phyloP scores from a whole-genome alignment of 2,888 invertebrate genomes.

The Cataglyphis cursor region DNA sequence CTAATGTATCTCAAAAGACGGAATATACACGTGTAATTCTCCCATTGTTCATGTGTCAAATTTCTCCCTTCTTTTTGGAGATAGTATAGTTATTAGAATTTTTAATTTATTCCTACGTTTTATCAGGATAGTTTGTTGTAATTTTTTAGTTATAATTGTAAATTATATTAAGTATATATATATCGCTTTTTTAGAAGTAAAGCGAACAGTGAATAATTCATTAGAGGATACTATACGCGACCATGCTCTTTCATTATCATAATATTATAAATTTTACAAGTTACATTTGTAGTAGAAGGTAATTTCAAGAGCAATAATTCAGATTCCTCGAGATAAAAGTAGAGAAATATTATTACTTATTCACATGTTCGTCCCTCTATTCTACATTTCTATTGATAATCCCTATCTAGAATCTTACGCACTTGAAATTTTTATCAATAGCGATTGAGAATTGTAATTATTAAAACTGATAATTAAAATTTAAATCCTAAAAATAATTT shows the following conservation, averaged over 20 bases:
- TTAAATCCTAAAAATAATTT: background rate
- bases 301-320: constrained; percentile 5
- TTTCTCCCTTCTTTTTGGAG: background rate
- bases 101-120: background rate
- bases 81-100: background rate
- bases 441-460: background rate
- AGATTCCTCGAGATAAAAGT: background rate
- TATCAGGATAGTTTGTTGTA: background rate
- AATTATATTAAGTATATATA: constrained; percentile 4
- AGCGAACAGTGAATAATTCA: constrained; percentile 31
- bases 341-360: constrained; percentile 1
- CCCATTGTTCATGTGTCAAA: background rate
- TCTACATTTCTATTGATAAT: background rate
- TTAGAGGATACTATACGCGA: background rate
- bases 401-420: background rate
- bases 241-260: constrained; percentile 14
- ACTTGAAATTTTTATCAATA: background rate
- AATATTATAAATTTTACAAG: constrained; percentile 10
- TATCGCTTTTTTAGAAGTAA: constrained; percentile 1
- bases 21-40: background rate
- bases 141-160: constrained; percentile 12
- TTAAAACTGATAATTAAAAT: background rate
- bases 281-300: background rate
- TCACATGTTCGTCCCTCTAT: background rate
- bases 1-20: background rate